Base-by-base conservation (phyloP, 2,888 invertebrate species). In the Lasioglossum figueresi region DNA sequence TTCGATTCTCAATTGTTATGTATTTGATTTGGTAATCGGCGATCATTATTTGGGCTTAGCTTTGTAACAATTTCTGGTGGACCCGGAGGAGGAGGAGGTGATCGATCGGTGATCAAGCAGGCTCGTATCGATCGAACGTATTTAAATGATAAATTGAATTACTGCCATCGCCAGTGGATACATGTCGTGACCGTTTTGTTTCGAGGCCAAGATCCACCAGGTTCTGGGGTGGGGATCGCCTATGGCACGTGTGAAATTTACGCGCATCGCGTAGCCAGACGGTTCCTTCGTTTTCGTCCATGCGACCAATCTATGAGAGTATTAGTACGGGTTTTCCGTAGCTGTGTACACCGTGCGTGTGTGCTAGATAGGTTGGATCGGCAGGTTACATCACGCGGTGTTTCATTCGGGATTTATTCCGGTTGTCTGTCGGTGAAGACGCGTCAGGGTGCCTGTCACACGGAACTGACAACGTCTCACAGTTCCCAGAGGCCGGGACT, bases 241-340 rank as follows among this genome's bases (percentile, higher is more conserved):
- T 84, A 83, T 86, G 91, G 90, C 90, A 89, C 89, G 92, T 90
- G 90, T 88, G 88, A 92, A 91, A 89, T 92, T 90, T 91, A 87
- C 87, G 88, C 86, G 88, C 87, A 84, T 84, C 81, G 84, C 79
- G 84, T 76, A 83, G 80, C 86, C 81, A 88, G 83, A 86, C 86
- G 84, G 82, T 84, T 84, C 81, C 82, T 79, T 78, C 74, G 81
- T n/a, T 70, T 85, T 84, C 63, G 79, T 80, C 23, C 76, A 72
- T 45, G 79, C 76, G 16, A 14, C 70, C n/a, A 16, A 45, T 48
- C 34, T 63, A 48, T 40, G 52, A 8, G 52, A 19, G 73, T 68
- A 48, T 80, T n/a, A 14, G 56, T 76, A 43, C 37, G 8, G 63
- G n/a, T 31, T 45, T 70, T 37, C 31, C 27, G 52, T 80, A 70